Conservation (phyloP, 2,797 vertebrate species). For the Pelodytes ibericus region DNA sequence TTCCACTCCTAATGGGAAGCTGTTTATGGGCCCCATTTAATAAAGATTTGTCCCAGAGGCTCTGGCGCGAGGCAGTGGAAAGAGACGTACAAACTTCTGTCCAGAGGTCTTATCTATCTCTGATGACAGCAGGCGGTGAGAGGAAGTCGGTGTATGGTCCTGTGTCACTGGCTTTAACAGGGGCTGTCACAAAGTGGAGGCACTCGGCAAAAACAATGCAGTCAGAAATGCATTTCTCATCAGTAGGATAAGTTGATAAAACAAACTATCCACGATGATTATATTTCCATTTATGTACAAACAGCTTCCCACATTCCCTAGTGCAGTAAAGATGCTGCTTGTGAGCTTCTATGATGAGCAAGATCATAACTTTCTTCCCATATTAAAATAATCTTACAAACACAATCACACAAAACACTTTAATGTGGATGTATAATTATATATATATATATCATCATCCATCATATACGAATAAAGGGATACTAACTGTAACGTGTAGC, state of each 20-base stretch:
- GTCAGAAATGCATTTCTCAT: background rate
- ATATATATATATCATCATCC: too few relatives aligned
- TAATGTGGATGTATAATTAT: too few relatives aligned
- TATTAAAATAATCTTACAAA: background rate
- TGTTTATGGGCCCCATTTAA: conserved; percentile 57
- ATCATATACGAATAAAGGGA: too few relatives aligned
- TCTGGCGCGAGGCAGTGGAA: conserved; percentile 47
- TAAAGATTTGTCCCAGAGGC: conserved; percentile 58
- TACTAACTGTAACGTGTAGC: too few relatives aligned
- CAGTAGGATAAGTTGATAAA: background rate
- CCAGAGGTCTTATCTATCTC: conserved; percentile 54
- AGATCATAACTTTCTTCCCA: background rate
- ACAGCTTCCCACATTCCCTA: too few relatives aligned
- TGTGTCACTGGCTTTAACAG: conserved; percentile 18
- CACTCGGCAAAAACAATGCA: background rate
- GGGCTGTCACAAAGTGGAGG: conserved; percentile 9
- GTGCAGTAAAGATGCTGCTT: background rate
- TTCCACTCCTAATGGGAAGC: conserved; percentile 56
- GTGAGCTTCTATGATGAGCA: background rate
- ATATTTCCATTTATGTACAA: conserved; percentile 1
- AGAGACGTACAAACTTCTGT: conserved; percentile 51
- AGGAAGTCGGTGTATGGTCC: conserved; percentile 8
- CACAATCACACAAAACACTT: too few relatives aligned
- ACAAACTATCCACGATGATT: background rate
- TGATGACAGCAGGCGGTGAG: conserved; percentile 20